Evolutionary conservation across 2,113 vertebrate genomes (phyloP), one percentile per base, ranked within the genome.

Genomic region (Alosa alosa): DNA sequence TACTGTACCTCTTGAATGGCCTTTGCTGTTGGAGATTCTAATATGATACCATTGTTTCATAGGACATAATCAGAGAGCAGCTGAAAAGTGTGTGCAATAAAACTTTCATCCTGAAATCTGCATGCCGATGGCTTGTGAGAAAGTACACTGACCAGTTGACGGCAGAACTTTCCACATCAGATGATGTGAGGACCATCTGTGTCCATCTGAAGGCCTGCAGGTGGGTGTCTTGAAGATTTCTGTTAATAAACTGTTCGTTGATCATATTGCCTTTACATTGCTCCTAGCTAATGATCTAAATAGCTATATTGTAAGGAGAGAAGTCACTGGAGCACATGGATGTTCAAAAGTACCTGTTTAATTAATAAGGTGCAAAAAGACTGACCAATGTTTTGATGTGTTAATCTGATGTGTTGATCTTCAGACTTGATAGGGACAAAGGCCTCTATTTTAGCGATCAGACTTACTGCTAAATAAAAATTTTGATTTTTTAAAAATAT

Each of bases 101-200:
- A 11, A 84, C 89, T 0, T 86, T 89, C 78, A 1, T 83, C 4
- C 17, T 92, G 1, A 94, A 90, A 78, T 0, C 15, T 0, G 0
- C 13, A 0, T 94, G 94, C 83, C 31, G 0, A 8, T 86, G 72
- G 1, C 91, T 93, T 87, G 78, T 93, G 17, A 55, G 44, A 0
- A 7, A 0, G 0, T 22, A 89, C 86, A 55, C 91, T 0, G 3
- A 0, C 0, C 17, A 20, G 0, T 39, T 94, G 0, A 17, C 91
- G 0, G 90, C 92, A 81, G 92, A 92, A 57, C 85, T 93, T 44
- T 86, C 88, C 0, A 92, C 91, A 2, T 84, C 78, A 0, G 93
- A 93, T 1, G 87, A 89, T 0, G 90, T 92, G 84, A 90, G 8
- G 10, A 92, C 91, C 0, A 93, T 93, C 86, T 94, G 94, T 1